Evolutionary conservation across 2,797 vertebrate species (phyloP).

Genomic region (Mormyrus proboscirostris): DNA sequence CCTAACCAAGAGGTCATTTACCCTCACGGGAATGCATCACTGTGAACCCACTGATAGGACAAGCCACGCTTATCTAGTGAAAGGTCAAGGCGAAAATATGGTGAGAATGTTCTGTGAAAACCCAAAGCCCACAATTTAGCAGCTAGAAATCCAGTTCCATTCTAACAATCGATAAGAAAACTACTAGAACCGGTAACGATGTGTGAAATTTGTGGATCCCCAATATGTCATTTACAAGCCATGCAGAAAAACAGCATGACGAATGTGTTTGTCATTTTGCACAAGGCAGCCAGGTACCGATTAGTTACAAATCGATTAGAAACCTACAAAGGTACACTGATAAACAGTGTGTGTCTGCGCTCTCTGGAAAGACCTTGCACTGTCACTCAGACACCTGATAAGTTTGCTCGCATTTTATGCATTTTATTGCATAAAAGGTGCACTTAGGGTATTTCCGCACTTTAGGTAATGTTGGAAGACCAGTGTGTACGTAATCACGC

Average conservation of each 20-base stretch:
- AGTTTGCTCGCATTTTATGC: neutral
- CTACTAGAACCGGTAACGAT: neutral
- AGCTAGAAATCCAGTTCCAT: neutral
- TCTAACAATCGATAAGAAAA: neutral
- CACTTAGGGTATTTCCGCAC: neutral
- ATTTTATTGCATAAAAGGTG: neutral
- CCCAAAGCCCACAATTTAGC: neutral
- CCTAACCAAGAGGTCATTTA: slow-evolving; percentile 21
- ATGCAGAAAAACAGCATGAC: neutral
- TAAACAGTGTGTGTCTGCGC: neutral
- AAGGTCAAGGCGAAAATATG: neutral
- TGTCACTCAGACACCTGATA: neutral
- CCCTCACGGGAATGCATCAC: neutral
- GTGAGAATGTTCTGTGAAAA: neutral
- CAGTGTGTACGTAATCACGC: neutral
- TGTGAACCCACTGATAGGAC: neutral
- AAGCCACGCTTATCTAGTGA: neutral
- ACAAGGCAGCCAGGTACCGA: neutral
- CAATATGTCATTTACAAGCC: neutral
- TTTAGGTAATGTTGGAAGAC: neutral
- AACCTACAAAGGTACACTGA: neutral
- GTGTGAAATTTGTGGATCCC: neutral
- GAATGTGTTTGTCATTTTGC: neutral
- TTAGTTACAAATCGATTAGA: neutral
- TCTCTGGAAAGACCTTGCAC: neutral